Conservation (phyloP, 1,140 invertebrate genomes). For the Brachionus paranguensis region DNA sequence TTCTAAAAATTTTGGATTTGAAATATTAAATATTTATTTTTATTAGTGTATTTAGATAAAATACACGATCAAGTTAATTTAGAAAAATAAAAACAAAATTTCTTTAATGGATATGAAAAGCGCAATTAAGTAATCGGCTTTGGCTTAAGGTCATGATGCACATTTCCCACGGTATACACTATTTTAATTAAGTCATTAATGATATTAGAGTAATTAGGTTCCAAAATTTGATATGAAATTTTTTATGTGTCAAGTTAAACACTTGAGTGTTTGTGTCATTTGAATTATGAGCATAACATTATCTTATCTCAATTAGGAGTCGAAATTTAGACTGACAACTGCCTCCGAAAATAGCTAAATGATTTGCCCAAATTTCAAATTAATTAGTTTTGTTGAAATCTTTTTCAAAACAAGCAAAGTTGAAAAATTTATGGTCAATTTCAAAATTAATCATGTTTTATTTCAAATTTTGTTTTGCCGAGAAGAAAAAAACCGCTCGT, state of each 20-base stretch:
- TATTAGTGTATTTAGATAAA: too few relatives aligned
- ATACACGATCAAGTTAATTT: too few relatives aligned
- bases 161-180: background rate
- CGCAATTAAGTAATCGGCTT: background rate
- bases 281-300: slow-evolving; percentile 4
- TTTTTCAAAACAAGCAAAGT: background rate
- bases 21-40: too few relatives aligned
- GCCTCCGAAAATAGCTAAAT: background rate
- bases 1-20: too few relatives aligned
- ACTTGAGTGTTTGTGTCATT: background rate
- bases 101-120: background rate
- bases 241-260: background rate
- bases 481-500: background rate
- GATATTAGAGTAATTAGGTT: background rate
- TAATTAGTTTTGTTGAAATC: slow-evolving; percentile 12
- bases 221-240: background rate
- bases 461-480: background rate
- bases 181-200: background rate
- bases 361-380: slow-evolving; percentile 7
- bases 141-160: background rate
- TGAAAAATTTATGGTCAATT: slow-evolving; percentile 6
- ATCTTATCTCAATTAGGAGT: slow-evolving; percentile 12
- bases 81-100: background rate
- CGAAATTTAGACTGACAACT: background rate
- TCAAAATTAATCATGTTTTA: background rate